Conservation (phyloP, 2,888 invertebrate genomes). For the Drosophila cognata region DNA sequence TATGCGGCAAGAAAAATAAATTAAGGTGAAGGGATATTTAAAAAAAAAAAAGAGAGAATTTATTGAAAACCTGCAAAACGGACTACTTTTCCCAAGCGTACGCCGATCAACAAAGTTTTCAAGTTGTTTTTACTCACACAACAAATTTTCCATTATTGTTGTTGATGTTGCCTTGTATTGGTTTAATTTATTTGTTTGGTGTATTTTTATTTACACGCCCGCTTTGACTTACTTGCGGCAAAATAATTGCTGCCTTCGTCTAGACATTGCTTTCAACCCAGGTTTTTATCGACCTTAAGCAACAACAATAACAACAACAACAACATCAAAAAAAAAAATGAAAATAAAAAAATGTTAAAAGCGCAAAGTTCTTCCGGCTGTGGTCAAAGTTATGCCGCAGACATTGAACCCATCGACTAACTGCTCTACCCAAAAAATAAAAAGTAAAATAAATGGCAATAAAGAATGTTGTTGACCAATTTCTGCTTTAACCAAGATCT, state of each 20-base stretch:
- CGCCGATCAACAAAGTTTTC: constrained; percentile 52
- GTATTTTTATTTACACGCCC: constrained; percentile 64
- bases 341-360: not conserved
- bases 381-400: constrained; percentile 25
- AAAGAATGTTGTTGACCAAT: not conserved
- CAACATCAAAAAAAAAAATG: not conserved
- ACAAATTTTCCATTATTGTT: constrained; percentile 45
- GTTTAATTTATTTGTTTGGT: constrained; percentile 47
- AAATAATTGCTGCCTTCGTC: constrained; percentile 70
- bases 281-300: constrained; percentile 23
- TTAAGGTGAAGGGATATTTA: not conserved
- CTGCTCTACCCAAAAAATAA: constrained; percentile 2
- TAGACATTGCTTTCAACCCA: constrained; percentile 55
- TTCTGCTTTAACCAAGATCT: constrained; percentile 1
- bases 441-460: not conserved
- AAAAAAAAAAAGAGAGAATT: constrained; percentile 19
- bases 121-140: constrained; percentile 43
- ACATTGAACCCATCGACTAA: constrained; percentile 19
- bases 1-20: constrained; percentile 1
- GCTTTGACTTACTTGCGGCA: constrained; percentile 64
- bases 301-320: constrained; percentile 4
- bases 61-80: constrained; percentile 48
- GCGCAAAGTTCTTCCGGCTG: constrained; percentile 40
- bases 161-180: constrained; percentile 18
- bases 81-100: constrained; percentile 41